phyloP scores from a whole-genome alignment of 2,113 vertebrate species.

The Mungos mungo region DNA sequence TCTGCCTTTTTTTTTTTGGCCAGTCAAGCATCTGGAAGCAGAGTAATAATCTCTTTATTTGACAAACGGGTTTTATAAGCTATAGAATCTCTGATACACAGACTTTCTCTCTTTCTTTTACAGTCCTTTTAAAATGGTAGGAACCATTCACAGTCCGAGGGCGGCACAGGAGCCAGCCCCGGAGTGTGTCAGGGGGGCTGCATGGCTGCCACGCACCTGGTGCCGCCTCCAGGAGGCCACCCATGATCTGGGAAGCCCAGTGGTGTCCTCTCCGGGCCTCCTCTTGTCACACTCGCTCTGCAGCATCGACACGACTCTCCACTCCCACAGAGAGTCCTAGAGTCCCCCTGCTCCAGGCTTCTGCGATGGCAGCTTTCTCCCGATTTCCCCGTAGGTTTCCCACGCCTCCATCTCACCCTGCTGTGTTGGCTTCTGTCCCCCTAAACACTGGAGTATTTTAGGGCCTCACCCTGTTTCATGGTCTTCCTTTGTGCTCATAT shows the following conservation, averaged over 20 bases:
- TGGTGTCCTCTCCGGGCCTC: not conserved
- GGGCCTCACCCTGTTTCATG: not conserved
- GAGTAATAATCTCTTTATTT: not conserved
- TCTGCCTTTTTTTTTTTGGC: not conserved
- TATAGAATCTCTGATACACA: not conserved
- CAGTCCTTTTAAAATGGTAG: not conserved
- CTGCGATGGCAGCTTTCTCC: not conserved
- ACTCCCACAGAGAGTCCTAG: not conserved
- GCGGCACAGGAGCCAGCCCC: not conserved
- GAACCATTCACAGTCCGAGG: not conserved
- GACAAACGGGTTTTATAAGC: not conserved
- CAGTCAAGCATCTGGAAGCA: not conserved
- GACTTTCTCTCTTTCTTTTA: not conserved
- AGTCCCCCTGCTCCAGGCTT: not conserved
- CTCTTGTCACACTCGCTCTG: too few relatives aligned
- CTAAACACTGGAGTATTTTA: not conserved
- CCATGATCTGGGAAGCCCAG: not conserved
- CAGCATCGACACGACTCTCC: not conserved
- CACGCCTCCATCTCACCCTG: not conserved
- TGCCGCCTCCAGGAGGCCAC: not conserved
- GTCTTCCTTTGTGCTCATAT: not conserved
- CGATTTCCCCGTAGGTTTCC: not conserved
- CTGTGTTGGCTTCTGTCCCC: not conserved
- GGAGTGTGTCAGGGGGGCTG: too few relatives aligned
- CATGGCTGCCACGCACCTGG: not conserved